Base-by-base conservation (phyloP, 2,888 invertebrate genomes). In the Caenorhabditis uteleia region DNA sequence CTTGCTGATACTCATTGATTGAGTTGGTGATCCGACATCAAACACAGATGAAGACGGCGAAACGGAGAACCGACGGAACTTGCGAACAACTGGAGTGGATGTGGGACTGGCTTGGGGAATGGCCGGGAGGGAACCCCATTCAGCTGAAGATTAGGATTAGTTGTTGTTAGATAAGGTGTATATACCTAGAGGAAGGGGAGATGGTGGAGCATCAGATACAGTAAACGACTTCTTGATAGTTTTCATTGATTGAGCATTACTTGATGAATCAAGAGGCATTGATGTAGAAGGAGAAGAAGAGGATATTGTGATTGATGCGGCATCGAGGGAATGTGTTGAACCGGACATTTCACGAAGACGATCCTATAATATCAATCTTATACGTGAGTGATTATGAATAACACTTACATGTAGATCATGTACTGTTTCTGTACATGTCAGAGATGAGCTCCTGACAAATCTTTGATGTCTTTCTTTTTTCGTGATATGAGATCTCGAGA, bases 371-470 rank as follows among this genome's bases (percentile, higher is more conserved):
- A 31, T 34, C 10, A 10, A 21, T 12, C 39, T 12, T 16, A 3
- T 38, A 31, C 7, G n/a, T n/a, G 5, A 6, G 31, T 16, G 6
- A 18, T 8, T 18, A 16, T 31, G 18, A 12, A 45, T 7, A 27
- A 39, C 25, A 23, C 67, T 45, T 33, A 67, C 70, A 49, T 62
- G 46, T 33, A 73, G 71, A 45, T 77, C 77, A 23, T 59, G 60
- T 18, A 74, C 70, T 18, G 72, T 74, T 57, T 77, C 77, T 6
- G 69, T 45, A 39, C 77, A 77, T 6, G 77, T 77, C n/a, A 77
- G 49, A 0, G 75, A 75, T 2, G 72, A 61, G 39, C 68, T 68
- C 12, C 75, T 25, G 0, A 39, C 43, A 45, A 75, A 70, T 44
- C 67, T 43, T 34, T 62, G 59, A 27, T 55, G 27, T 27, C 42